Base-by-base conservation (phyloP, 2,797 vertebrate genomes). In the Lacerta agilis region DNA sequence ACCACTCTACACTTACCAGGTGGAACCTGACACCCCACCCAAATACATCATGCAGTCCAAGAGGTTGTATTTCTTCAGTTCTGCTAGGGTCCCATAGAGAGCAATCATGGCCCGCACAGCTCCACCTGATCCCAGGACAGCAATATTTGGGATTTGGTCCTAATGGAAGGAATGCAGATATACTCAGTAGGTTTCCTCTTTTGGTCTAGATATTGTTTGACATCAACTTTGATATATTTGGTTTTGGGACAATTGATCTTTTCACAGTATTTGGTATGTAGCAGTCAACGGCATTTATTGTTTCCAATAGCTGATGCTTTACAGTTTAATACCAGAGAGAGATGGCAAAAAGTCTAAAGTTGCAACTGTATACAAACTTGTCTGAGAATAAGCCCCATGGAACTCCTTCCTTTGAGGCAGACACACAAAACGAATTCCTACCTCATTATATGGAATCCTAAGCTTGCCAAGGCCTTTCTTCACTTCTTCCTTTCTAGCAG, bases 11-110 rank as follows among this genome's bases (percentile, higher is more conserved):
- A 92, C 95, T 88, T 93, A 96, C 94, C 96, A 96, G 80, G 94
- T 95, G 36, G 94, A 95, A 49, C 95, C 95, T 0, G 94, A 96
- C 15, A 94, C 92, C 0, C 91, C 93, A 36, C 94, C 88, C 10
- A 96, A 82, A 66, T 96, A 95, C 2, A 73, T 94, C 61, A 93
- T 13, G 9, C 87, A 67, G 41, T 96, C 94, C 87, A 96, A 90
- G 27, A 96, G 3, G 20, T 86, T 90, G 10, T 87, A 71, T 5
- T 91, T 86, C 61, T 90, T 89, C 85, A 96, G 73, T 66, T 92
- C 91, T 8, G 23, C 38, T 83, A 96, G 90, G 55, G 90, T 89
- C 5, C 94, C 94, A 8, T 92, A 90, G 36, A 90, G 78, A 18
- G 91, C 90, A 17, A 95, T 85, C 86, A 90, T 92, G 64, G 95